Evolutionary conservation across 2,113 vertebrate species (phyloP).

Genomic region (Ptilorrhoa leucosticta): DNA sequence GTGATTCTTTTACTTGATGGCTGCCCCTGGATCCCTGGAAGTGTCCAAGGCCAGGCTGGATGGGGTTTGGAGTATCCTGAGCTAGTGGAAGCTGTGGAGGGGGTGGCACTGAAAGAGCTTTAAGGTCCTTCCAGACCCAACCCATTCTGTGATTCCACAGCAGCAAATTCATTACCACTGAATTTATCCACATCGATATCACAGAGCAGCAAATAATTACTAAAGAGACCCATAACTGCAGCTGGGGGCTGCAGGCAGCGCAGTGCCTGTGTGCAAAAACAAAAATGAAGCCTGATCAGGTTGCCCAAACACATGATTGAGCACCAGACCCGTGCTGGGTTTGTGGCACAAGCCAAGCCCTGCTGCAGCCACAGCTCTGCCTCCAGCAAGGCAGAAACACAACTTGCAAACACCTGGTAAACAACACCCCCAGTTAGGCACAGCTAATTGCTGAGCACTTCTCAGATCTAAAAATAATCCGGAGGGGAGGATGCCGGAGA

Average conservation of each 20-base stretch:
- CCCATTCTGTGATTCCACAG: accelerated
- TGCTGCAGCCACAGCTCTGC: neutral
- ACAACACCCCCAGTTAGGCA: neutral
- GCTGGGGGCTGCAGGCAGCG: neutral
- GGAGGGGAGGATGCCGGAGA: neutral
- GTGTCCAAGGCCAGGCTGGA: neutral
- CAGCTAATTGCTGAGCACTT: slow-evolving; percentile 25
- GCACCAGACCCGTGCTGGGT: accelerated
- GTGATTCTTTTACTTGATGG: neutral
- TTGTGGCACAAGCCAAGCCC: neutral
- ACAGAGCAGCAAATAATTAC: neutral
- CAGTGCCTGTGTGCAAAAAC: neutral
- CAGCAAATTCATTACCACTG: neutral
- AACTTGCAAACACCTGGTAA: neutral
- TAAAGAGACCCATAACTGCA: neutral
- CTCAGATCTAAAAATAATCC: slow-evolving; percentile 32
- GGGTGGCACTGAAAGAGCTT: neutral
- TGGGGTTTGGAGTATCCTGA: accelerated
- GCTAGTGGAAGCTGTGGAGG: neutral
- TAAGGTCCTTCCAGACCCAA: neutral
- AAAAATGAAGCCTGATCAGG: accelerated
- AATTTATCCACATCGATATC: neutral
- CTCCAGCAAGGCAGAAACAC: neutral
- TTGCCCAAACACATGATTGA: accelerated
- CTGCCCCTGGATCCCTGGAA: neutral